Percentiles rank a stretch among this genome's conserved stretches.
These are phyloP conservation scores for Atrichornis clamosus DNA, from an alignment of 2,113 vertebrate species.

Conservation along the genomic window DNA sequence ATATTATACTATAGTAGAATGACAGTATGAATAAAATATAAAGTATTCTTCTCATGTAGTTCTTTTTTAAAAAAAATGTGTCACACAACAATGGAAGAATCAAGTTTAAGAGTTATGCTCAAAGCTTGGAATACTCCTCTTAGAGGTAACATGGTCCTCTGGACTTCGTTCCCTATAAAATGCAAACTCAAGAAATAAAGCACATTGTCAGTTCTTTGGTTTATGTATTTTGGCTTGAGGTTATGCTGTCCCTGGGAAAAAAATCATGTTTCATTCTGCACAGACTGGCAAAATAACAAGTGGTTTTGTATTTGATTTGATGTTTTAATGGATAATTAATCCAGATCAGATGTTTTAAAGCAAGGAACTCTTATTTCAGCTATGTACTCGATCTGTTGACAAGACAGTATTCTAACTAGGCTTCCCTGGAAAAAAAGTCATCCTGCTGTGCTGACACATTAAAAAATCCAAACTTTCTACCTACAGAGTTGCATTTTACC, in stretches of 20 bases:
- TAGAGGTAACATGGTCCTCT: neutral
- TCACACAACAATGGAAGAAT: neutral
- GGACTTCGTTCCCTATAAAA: neutral
- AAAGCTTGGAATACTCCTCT: neutral
- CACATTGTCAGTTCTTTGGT: neutral
- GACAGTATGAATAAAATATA: neutral
- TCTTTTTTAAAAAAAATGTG: neutral
- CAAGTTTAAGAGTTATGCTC: neutral
- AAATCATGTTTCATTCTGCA: neutral
- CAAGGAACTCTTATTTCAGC: neutral
- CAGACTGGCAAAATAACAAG: neutral
- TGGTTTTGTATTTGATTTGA: neutral
- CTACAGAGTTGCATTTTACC: neutral
- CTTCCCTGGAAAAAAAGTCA: neutral
- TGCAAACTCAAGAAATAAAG: neutral
- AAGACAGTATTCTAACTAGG: neutral
- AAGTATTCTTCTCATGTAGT: neutral
- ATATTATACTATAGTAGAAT: neutral
- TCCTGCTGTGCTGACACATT: neutral
- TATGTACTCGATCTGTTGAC: neutral
- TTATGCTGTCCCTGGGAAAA: neutral
- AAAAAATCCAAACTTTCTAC: neutral
- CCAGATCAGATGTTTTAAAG: slow-evolving; percentile 9
- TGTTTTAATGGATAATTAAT: slow-evolving; percentile 15
- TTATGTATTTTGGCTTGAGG: neutral